Evolutionary conservation across 2,797 vertebrate genomes (phyloP), one percentile per base, ranked within the genome.

Genomic region (Remorina albescens): DNA sequence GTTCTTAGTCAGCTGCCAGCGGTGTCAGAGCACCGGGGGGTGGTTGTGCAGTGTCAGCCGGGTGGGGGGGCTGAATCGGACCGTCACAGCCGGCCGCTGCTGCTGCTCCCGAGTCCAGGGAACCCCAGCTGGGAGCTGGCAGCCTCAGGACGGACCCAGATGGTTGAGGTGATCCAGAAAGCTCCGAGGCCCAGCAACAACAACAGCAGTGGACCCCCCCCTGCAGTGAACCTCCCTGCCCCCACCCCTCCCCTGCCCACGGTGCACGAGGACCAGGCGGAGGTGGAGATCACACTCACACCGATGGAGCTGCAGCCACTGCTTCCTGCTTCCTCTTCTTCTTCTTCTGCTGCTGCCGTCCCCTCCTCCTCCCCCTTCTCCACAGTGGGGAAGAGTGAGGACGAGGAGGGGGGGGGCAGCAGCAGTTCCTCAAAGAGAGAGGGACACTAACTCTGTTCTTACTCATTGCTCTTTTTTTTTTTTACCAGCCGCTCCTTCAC

Each of bases 91-190:
- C 63, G 74, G 10, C 88, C 88, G 0, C 54, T 93, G 55, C 71
- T 93, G 68, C 56, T 93, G 3, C 77, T 93, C 47, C 92, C 87
- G 53, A 80, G 81, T 4, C 66, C 71, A 0, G 80, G 50, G 16
- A 83, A 39, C 56, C 71, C 85, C 23, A 25, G 72, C 74, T 91
- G 88, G 91, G 93, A 94, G 68, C 62, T 89, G 76, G 70, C 83
- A 0, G 13, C 79, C 0, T n/a, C 88, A 0, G 80, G 85, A 0
- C 89, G 85, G 59, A 82, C 89, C 13, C 88, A 86, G 2, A 92
- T 92, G 88, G 94, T 94, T 47, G 92, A 93, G 76, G 93, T 95
- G 16, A 95, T 95, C 81, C 92, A 93, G 88, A 93, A 94, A 46
- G 90, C 92, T 0, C 94, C 94, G 0, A 59, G 86, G 32, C 83